These are phyloP conservation scores for Dione vanillae DNA, from an alignment of 2,888 invertebrate genomes.

Conservation along the genomic window DNA sequence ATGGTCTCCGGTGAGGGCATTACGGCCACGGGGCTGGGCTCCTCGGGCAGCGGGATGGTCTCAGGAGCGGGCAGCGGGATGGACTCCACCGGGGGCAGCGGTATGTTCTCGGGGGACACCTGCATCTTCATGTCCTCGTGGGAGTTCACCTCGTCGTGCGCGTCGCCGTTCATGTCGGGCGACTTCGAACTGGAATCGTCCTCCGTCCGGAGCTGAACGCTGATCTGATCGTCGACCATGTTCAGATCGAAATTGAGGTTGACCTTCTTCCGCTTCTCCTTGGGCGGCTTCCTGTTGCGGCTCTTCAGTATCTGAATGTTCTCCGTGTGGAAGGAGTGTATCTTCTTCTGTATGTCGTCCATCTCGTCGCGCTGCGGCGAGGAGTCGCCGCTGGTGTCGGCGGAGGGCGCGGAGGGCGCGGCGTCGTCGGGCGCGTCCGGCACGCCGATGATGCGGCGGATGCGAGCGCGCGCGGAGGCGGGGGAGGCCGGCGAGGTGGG, in stretches of 20 bases:
- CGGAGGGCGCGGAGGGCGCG: constrained; percentile 65
- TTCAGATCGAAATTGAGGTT: constrained; percentile 81
- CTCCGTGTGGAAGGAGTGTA: constrained; percentile 86
- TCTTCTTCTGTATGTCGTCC: constrained; percentile 86
- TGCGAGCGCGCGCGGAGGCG: constrained; percentile 67
- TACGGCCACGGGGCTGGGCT: constrained; percentile 64
- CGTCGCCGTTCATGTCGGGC: constrained; percentile 70
- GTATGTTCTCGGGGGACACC: constrained; percentile 75
- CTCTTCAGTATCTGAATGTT: constrained; percentile 86
- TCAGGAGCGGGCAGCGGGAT: constrained; percentile 76
- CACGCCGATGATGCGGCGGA: constrained; percentile 77
- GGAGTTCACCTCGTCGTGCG: constrained; percentile 65
- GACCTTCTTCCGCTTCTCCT: constrained; percentile 82
- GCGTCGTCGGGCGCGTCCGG: constrained; percentile 70
- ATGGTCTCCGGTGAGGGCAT: constrained; percentile 71
- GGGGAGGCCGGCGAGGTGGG: constrained; percentile 71
- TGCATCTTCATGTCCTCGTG: constrained; percentile 63
- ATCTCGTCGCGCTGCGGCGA: constrained; percentile 83
- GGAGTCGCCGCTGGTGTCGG: constrained; percentile 79
- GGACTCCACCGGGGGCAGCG: constrained; percentile 73
- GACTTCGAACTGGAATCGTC: constrained; percentile 58
- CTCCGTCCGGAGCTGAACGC: constrained; percentile 76
- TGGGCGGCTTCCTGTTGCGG: constrained; percentile 83
- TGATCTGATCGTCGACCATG: constrained; percentile 81
- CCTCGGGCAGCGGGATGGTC: constrained; percentile 72